These are phyloP conservation scores for Dasysyrphus albostriatus DNA, from an alignment of 2,888 invertebrate species.

Conservation along the genomic window DNA sequence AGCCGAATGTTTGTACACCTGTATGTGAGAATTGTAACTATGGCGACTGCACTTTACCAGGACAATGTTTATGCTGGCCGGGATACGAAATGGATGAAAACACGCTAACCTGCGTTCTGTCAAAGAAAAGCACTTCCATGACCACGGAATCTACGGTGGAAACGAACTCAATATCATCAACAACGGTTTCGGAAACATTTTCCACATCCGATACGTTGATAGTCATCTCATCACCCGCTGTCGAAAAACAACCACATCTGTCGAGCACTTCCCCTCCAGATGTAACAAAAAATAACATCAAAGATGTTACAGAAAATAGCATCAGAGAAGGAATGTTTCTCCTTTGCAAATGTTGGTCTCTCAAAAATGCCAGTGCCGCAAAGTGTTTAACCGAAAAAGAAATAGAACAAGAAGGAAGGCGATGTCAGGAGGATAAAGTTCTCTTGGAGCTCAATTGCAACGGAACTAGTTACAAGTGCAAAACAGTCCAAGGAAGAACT, in stretches of 20 bases:
- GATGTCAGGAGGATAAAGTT: slow-evolving; percentile 8
- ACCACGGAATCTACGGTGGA: neutral
- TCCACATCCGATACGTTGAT: neutral
- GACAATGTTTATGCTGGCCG: slow-evolving; percentile 76
- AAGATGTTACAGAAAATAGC: neutral
- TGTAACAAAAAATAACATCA: neutral
- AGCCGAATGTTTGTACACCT: slow-evolving; percentile 75
- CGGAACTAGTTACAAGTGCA: slow-evolving; percentile 39
- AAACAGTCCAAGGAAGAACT: neutral
- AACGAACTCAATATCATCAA: neutral
- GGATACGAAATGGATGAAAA: slow-evolving; percentile 73
- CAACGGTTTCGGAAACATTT: neutral
- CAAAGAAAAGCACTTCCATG: neutral
- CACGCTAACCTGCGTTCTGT: neutral
- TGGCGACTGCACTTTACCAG: slow-evolving; percentile 76
- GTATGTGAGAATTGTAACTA: slow-evolving; percentile 75
- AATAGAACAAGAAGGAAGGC: neutral
- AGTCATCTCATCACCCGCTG: neutral
- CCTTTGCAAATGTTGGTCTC: slow-evolving; percentile 49
- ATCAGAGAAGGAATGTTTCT: neutral
- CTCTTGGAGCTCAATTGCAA: slow-evolving; percentile 34
- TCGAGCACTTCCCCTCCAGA: neutral
- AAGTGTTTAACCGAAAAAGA: neutral
- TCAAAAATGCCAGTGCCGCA: neutral
- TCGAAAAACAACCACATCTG: neutral